Evolutionary conservation across 1,140 invertebrate species (phyloP).

Genomic region (Achroia grisella): DNA sequence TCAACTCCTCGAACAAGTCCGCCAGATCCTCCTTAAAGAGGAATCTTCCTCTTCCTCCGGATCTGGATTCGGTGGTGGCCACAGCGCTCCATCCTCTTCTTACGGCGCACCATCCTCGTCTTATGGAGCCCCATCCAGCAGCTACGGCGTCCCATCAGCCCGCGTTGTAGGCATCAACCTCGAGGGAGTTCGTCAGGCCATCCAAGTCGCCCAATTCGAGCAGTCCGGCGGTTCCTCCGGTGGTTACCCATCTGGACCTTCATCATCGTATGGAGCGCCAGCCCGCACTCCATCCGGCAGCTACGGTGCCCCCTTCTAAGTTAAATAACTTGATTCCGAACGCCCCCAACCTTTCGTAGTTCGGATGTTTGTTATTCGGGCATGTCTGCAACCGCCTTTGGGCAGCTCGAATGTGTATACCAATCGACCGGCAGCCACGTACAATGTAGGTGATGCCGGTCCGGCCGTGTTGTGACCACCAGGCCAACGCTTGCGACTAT

Average conservation of each 20-base stretch:
- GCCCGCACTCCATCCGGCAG: constrained; percentile 70
- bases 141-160: constrained; percentile 76
- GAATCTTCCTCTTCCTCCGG: constrained; percentile 70
- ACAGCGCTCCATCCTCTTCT: constrained; percentile 72
- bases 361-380: constrained; percentile 33
- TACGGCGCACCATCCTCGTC: constrained; percentile 77
- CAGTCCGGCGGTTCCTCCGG: constrained; percentile 63
- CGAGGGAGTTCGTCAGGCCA: constrained; percentile 83
- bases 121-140: constrained; percentile 76
- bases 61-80: constrained; percentile 67
- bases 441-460: constrained; percentile 65
- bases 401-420: constrained; percentile 43
- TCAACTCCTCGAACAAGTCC: constrained; percentile 83
- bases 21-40: constrained; percentile 83
- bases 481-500: constrained; percentile 65
- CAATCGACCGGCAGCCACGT: constrained; percentile 43
- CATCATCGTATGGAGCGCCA: constrained; percentile 68
- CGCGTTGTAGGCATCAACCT: constrained; percentile 84
- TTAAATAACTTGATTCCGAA: constrained; percentile 19
- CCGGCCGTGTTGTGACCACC: constrained; percentile 35
- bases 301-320: constrained; percentile 76
- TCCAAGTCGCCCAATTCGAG: constrained; percentile 83
- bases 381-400: constrained; percentile 24
- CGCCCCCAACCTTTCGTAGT: not conserved
- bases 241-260: constrained; percentile 76